Base-by-base conservation (phyloP, 2,113 vertebrate genomes). In the Loxodonta africana region DNA sequence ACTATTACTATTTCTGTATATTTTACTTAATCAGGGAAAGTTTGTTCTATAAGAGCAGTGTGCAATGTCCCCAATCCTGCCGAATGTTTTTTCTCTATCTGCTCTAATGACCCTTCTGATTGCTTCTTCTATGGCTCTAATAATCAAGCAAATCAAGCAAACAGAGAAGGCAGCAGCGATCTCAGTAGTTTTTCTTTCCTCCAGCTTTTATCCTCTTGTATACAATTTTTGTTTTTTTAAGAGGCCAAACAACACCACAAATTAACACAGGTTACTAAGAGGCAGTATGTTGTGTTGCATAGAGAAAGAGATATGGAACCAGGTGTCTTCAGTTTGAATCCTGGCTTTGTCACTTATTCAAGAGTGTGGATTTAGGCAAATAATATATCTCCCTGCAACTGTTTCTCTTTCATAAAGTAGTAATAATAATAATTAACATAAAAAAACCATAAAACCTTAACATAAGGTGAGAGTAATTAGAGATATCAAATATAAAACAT, bases 101-200 rank as follows among this genome's bases (percentile, higher is more conserved):
- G 57, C 26, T 78, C 17, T 88, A 44, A 46, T 44, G 33, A 46
- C 62, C 88, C 46, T 76, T 80, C 18, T 5, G 20, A 91, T 80
- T 87, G 48, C 26, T 67, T 80, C 63, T 96, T 3, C 77, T 48
- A 23, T 76, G 25, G 73, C 33, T 84, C 67, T 60, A 80, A 78
- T 15, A 95, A 89, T 33, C 28, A 62, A 83, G 41, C 17, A 82
- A 83, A 94, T 76, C 12, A 74, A 63, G 83, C 30, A 90, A 88
- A 83, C 44, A 91, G 83, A 82, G 25, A 83, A 85, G 44, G 26
- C 57, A 89, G 7, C 33, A 80, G 44, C 2, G 4, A 41, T 26
- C 25, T 87, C 37, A 21, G 5, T 33, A 26, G 8, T 74, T 74
- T 51, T 67, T 67, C 78, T 71, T 81, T 33, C 17, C 71, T 86